Base-by-base conservation (phyloP, 2,113 vertebrate species). In the Gadus chalcogrammus region DNA sequence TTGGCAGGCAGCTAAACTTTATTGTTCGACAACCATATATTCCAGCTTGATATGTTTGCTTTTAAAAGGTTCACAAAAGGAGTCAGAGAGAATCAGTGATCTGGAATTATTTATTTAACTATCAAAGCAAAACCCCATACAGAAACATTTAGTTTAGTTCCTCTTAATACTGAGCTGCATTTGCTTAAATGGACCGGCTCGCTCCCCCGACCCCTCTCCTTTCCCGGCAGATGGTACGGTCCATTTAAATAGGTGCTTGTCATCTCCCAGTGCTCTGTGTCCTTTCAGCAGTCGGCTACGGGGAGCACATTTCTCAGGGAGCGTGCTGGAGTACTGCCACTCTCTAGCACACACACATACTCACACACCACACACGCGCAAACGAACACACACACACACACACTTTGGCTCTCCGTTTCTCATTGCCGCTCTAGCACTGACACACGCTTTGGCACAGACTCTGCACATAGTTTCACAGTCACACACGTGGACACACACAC, bases 161-260 rank as follows among this genome's bases (percentile, higher is more conserved):
- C 5, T 13, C 42, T 48, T 48, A 6, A 48, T 9, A 11, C 42
- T 48, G 42, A 12, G 42, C 42, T 48, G 42, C 42, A 12, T 9
- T 13, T 0, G 55, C 72, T 71, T 35, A 2, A 60, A 55, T 55
- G 53, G 53, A 15, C 53, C 16, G 53, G 67, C 70, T 77, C 27
- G 59, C 2, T 65, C 27, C 60, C 16, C 70, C 67, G 64, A 61
- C 56, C 55, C 69, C 71, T 27, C 63, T 64, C 27, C 56, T 79
- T 59, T 65, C 61, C 28, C 60, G 27, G 70, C 75, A 79, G 87
- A 88, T 95, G 94, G 94, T 95, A 94, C 91, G 78, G 88, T 95
- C 94, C 94, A 88, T 86, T 89, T 90, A 90, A 90, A 90, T 90
- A 92, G 82, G 90, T 70, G 86, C 92, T 84, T 86, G 92, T 93